Base-by-base conservation (phyloP, 23 tunicate genomes). In the Styela plicata region DNA sequence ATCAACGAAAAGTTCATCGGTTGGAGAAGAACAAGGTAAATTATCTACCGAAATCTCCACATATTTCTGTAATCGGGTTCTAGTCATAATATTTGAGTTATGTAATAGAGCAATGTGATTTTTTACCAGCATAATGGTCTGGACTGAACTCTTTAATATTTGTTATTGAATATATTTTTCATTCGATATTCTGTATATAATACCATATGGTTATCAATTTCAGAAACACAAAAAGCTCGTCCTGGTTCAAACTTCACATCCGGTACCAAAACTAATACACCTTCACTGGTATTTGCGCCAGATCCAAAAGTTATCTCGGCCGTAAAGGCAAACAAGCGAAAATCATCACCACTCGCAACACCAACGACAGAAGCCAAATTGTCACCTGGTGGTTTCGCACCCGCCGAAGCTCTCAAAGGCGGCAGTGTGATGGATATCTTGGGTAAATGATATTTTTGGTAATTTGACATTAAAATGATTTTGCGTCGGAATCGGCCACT, bases 351-450 rank as follows among this genome's bases (percentile, higher is more conserved):
- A 0, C 26, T 66, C 10, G 77, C 81, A 16, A 33, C 66, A 36
- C 81, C 81, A 0, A 44, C 7, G 10, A 36, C 5, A 13, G 81
- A 20, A 25, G 24, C 81, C 2, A 1, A 1, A 0, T 53, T 13
- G 64, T 22, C 52, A 0, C 65, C 64, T 21, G 52, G n/a, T 0
- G 37, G 52, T 0, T 13, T 73, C 28, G 44, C 36, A 21, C 0
- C 81, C 17, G 21, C 81, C 13, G 81, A 52, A 29, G 31, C 64
- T 22, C 31, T 76, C 27, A 76, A 76, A 29, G 37, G 26, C 17
- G 85, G 85, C 22, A 82, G 85, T 69, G 85, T 82, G 17, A 82
- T 82, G 85, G 85, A 82, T 82, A 2, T 82, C n/a, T 64, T 82
- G 19, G 85, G 85, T 82, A n/a, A n/a, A 53, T 26, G n/a, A n/a